phyloP scores from a whole-genome alignment of 2,797 vertebrate genomes.

The Alauda arvensis region DNA sequence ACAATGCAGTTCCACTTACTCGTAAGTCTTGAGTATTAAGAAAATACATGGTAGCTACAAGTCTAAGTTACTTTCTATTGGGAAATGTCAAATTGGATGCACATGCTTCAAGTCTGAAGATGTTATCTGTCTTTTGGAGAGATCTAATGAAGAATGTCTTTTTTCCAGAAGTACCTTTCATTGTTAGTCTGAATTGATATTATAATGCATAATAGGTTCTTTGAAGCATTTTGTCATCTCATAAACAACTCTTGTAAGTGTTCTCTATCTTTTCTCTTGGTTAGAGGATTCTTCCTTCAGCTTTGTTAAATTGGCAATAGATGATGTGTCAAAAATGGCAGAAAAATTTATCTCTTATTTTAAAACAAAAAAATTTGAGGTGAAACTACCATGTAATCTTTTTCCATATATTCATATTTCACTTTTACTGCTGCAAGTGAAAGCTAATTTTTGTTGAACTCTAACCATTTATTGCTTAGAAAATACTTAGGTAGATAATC shows the following conservation, averaged over 20 bases:
- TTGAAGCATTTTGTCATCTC: neutral
- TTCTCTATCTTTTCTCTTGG: neutral
- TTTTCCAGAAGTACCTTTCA: neutral
- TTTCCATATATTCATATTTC: neutral
- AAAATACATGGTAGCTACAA: neutral
- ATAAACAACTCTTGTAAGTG: neutral
- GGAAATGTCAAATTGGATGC: neutral
- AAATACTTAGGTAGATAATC: neutral
- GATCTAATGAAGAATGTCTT: neutral
- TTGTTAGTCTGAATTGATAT: neutral
- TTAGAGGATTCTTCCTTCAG: neutral
- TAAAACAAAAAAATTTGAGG: neutral
- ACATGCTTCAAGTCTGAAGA: neutral
- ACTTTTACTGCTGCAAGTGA: neutral
- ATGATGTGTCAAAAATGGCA: neutral
- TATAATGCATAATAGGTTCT: neutral
- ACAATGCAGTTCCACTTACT: neutral
- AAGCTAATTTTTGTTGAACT: neutral
- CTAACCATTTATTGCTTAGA: neutral
- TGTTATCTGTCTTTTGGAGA: neutral
- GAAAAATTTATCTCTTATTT: neutral
- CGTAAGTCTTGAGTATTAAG: neutral
- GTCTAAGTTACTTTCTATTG: neutral
- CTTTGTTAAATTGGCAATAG: neutral
- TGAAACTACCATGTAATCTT: neutral